Percentiles rank a stretch among this genome's conserved stretches.
Conservation (phyloP, 2,888 invertebrate genomes). For the Folsomia candida region DNA sequence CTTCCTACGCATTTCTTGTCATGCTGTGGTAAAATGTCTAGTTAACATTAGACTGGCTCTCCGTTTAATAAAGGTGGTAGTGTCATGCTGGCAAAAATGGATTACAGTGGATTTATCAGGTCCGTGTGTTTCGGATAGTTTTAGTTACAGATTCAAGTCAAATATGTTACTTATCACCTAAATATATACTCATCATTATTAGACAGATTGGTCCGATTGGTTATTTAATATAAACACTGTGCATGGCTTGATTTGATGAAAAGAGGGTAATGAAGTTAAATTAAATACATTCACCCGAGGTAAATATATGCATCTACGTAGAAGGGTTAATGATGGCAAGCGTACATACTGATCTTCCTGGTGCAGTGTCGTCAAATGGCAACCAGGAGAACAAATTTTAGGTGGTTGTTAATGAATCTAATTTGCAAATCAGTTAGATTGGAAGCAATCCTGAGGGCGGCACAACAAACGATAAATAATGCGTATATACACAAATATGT, state of each 20-base stretch:
- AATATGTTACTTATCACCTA: too few relatives aligned
- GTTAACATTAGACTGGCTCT: background rate
- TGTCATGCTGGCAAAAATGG: background rate
- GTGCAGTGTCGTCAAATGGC: background rate
- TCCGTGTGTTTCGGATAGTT: too few relatives aligned
- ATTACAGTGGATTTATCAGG: background rate
- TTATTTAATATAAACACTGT: background rate
- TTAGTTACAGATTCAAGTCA: too few relatives aligned
- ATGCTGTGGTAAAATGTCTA: background rate
- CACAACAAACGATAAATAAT: constrained; percentile 1
- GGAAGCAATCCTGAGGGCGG: background rate
- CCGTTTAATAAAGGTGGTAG: background rate
- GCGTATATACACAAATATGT: too few relatives aligned
- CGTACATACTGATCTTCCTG: too few relatives aligned
- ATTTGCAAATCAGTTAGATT: constrained; percentile 22
- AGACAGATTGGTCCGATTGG: too few relatives aligned
- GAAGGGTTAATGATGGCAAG: background rate
- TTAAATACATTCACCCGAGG: background rate
- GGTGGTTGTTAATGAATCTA: constrained; percentile 5
- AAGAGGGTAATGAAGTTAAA: background rate
- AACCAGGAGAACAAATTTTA: background rate
- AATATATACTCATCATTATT: too few relatives aligned
- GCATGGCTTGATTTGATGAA: background rate
- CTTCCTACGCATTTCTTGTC: constrained; percentile 3
- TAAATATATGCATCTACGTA: background rate